Evolutionary conservation across 2,113 vertebrate genomes (phyloP).

Genomic region (Corapipo altera): DNA sequence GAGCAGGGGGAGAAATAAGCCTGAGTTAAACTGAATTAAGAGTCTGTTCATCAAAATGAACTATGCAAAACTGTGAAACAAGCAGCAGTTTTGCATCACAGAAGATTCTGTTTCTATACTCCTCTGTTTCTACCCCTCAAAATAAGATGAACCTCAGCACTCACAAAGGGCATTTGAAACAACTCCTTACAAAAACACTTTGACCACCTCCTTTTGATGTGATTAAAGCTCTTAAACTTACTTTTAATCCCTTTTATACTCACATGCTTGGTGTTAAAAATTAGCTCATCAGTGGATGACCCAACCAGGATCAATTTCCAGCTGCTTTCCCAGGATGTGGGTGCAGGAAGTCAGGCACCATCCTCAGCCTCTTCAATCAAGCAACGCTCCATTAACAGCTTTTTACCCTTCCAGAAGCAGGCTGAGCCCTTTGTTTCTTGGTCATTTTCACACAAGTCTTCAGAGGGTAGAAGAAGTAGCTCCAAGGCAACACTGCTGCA

Average conservation of each 20-base stretch:
- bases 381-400: not conserved
- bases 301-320: not conserved
- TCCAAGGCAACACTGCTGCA: not conserved
- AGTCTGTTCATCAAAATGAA: not conserved
- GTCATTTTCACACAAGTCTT: not conserved
- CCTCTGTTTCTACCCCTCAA: not conserved
- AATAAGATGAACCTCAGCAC: not conserved
- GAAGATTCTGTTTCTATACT: not conserved
- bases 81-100: not conserved
- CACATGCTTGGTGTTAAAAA: not conserved
- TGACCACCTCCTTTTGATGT: not conserved
- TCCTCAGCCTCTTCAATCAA: not conserved
- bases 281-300: not conserved
- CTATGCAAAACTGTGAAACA: not conserved
- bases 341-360: not conserved
- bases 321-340: not conserved
- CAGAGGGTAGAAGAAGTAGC: not conserved
- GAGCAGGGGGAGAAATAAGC: not conserved
- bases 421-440: not conserved
- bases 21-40: conserved; percentile 15
- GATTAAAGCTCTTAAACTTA: not conserved
- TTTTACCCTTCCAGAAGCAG: not conserved
- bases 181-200: not conserved
- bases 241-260: not conserved
- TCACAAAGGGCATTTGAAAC: not conserved